phyloP scores from a whole-genome alignment of 2,113 vertebrate species.

The Vicugna pacos region DNA sequence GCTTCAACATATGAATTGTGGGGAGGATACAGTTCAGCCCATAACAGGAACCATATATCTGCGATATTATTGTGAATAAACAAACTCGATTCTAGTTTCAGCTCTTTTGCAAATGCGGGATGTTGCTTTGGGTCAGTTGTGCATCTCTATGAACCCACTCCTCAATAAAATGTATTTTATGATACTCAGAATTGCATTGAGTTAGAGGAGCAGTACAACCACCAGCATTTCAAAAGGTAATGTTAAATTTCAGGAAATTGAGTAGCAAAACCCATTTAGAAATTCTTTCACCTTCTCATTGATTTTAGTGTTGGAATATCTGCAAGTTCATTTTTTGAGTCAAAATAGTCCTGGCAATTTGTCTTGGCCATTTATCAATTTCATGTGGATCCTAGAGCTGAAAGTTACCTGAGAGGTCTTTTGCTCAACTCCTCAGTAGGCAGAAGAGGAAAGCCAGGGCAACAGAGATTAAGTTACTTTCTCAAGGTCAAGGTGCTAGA shows the following conservation, averaged over 20 bases:
- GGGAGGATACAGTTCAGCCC: neutral
- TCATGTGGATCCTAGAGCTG: neutral
- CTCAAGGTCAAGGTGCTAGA: neutral
- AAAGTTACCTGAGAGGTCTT: neutral
- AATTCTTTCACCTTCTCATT: slow-evolving; percentile 5
- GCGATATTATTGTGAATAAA: neutral
- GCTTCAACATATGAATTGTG: neutral
- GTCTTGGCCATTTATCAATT: neutral
- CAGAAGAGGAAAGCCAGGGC: neutral
- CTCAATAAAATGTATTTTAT: neutral
- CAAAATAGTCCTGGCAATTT: neutral
- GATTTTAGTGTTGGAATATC: slow-evolving; percentile 17
- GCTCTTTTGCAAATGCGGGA: neutral
- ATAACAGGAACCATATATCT: neutral
- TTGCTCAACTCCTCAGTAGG: neutral
- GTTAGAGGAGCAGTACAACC: neutral
- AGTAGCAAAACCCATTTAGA: neutral
- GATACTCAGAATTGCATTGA: neutral
- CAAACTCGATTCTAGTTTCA: neutral
- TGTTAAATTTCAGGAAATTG: neutral
- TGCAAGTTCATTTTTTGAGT: neutral
- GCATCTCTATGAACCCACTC: neutral
- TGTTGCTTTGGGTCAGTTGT: neutral
- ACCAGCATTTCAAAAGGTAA: neutral
- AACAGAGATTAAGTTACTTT: neutral